Evolutionary conservation across 2,888 invertebrate species (phyloP).

Genomic region (Oegoconia quadripuncta): DNA sequence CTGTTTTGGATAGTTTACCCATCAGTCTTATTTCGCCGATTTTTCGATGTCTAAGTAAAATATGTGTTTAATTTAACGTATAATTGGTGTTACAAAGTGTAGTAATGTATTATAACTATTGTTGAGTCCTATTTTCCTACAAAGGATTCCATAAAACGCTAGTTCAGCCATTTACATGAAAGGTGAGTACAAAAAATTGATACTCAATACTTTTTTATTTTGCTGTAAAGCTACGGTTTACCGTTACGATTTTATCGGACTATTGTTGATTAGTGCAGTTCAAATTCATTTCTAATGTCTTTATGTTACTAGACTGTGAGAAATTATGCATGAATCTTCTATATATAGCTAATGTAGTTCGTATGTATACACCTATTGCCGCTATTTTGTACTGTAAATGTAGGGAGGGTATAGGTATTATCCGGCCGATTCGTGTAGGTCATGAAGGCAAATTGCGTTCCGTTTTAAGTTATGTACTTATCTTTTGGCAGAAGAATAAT

Average conservation of each 20-base stretch:
- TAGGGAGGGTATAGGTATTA: conserved; percentile 50
- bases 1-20: conserved; percentile 78
- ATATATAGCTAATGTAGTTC: conserved; percentile 40
- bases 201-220: conserved; percentile 63
- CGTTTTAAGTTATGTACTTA: conserved; percentile 35
- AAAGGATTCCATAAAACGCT: conserved; percentile 45
- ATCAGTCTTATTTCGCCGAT: conserved; percentile 73
- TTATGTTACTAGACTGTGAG: conserved; percentile 31
- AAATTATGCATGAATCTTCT: conserved; percentile 45
- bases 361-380: conserved; percentile 63
- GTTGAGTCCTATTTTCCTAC: conserved; percentile 38
- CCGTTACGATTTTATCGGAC: conserved; percentile 27
- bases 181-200: conserved; percentile 77
- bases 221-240: conserved; percentile 40
- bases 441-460: conserved; percentile 43
- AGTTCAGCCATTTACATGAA: conserved; percentile 78
- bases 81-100: conserved; percentile 39
- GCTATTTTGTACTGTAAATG: conserved; percentile 64
- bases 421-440: conserved; percentile 51
- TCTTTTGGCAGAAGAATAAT: background rate
- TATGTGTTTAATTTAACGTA: conserved; percentile 54
- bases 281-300: conserved; percentile 16
- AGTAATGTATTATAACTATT: conserved; percentile 57
- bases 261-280: conserved; percentile 11
- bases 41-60: conserved; percentile 61